These are phyloP conservation scores for Sciurus carolinensis DNA, from an alignment of 2,797 vertebrate genomes.

Conservation along the genomic window DNA sequence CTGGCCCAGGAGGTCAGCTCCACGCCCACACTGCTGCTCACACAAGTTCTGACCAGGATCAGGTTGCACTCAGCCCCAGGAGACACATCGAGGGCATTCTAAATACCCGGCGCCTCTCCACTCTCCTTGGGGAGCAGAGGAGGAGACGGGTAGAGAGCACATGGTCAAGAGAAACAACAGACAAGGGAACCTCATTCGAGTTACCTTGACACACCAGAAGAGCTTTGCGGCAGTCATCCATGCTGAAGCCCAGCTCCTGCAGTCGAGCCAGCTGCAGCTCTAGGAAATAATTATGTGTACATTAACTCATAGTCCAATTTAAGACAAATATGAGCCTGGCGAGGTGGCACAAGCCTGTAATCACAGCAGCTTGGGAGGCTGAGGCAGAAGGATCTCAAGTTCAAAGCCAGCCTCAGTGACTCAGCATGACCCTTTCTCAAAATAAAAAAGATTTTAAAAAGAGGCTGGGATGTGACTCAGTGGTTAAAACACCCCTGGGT, in stretches of 20 bases:
- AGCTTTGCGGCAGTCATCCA: slow-evolving; percentile 95
- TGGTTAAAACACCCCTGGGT: no score
- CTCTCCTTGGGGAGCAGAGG: neutral
- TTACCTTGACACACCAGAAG: slow-evolving; percentile 95
- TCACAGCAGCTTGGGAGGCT: no score
- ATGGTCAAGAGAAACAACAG: neutral
- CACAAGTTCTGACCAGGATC: neutral
- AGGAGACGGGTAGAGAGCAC: neutral
- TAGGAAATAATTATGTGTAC: slow-evolving; percentile 81
- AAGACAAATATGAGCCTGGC: neutral
- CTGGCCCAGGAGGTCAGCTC: no score
- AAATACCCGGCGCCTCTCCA: neutral
- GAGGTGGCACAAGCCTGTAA: no score
- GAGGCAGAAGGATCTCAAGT: no score
- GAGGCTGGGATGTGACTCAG: no score
- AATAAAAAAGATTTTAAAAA: no score
- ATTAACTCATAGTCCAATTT: neutral
- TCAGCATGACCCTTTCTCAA: no score
- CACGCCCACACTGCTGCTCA: neutral
- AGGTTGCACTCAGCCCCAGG: neutral
- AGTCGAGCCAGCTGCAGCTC: slow-evolving; percentile 94
- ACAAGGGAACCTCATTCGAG: neutral
- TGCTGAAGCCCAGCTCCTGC: slow-evolving; percentile 95
- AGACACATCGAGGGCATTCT: neutral
- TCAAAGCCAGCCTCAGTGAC: no score